Conservation (phyloP, 35 echinoderm and acorn worm genomes). For the Ophiothrix spiculata region DNA sequence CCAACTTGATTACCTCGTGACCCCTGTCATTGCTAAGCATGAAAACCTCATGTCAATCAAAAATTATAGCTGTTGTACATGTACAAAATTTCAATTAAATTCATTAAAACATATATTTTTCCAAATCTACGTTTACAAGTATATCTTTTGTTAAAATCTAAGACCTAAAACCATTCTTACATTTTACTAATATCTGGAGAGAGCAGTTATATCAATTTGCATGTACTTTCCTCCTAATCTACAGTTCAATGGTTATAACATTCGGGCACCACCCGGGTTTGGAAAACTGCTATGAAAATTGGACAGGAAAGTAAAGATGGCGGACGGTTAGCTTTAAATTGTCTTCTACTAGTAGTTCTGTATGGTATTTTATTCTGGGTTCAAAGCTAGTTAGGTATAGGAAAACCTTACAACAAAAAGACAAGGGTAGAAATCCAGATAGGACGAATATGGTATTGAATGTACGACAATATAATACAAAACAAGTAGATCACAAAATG, state of each 20-base stretch:
- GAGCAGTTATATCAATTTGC: neutral
- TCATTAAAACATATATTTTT: neutral
- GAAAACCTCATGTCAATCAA: neutral
- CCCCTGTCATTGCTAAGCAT: neutral
- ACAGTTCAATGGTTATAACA: neutral
- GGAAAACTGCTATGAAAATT: conserved; percentile 15
- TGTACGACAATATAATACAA: conserved; percentile 32
- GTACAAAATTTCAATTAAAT: neutral
- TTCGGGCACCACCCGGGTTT: conserved; percentile 32
- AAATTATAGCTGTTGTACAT: neutral
- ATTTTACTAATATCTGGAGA: neutral
- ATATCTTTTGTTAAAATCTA: too few species aligned
- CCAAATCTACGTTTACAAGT: neutral
- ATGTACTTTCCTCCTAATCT: conserved; percentile 20
- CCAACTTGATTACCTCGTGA: neutral
- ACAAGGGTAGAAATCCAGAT: neutral
- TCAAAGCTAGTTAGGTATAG: conserved; percentile 3
- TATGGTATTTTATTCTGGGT: neutral
- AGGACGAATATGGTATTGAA: neutral
- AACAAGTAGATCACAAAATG: neutral
- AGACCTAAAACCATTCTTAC: neutral
- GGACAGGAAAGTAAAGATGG: conserved; percentile 45
- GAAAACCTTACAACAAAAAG: conserved; percentile 4
- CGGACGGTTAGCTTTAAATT: conserved; percentile 18
- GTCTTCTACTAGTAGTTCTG: neutral